Evolutionary conservation across 2,888 invertebrate genomes (phyloP), one percentile per base, ranked within the genome.

Genomic region (Asteroscopus sphinx): DNA sequence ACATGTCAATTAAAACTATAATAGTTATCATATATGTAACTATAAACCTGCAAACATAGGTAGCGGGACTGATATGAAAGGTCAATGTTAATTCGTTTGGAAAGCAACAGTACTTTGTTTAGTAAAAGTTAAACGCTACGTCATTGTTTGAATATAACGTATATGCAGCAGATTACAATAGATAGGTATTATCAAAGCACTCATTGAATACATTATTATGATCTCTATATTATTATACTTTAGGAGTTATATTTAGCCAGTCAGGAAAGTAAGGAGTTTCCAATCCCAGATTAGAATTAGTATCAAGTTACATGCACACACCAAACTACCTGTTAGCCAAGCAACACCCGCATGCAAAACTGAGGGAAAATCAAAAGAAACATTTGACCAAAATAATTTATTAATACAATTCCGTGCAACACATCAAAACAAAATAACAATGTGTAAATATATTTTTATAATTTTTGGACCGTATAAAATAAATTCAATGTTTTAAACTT

Each of bases 341-440:
- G 75, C 77, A 39, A 76, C 47, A 85, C 81, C 70, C 74, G 44
- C 79, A 77, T 79, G 78, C 78, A 77, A 68, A 58, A 61, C 49
- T 66, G 74, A 74, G 82, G 72, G 71, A 75, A 82, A 74, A 76
- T 70, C 81, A 85, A 86, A 80, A 77, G 68, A 85, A 83, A 83
- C 82, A 48, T 62, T 58, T 83, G 76, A 82, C 76, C 81, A 82
- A 78, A 83, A 87, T 76, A 79, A 84, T 83, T 79, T 76, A 71
- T 80, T 80, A 53, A 68, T 70, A 51, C 47, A 76, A 66, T 62
- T 52, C 47, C 62, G 54, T 63, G 58, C 62, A 52, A 57, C 66
- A 76, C 67, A 74, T 65, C 47, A 61, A 71, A 63, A 65, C 64
- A 69, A 56, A 68, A 61, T 51, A 73, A 76, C 65, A 59, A 55